Percentiles rank a stretch among this genome's conserved stretches.
Evolutionary conservation across 2,113 vertebrate genomes (phyloP).

Genomic region (Amia ocellicauda): DNA sequence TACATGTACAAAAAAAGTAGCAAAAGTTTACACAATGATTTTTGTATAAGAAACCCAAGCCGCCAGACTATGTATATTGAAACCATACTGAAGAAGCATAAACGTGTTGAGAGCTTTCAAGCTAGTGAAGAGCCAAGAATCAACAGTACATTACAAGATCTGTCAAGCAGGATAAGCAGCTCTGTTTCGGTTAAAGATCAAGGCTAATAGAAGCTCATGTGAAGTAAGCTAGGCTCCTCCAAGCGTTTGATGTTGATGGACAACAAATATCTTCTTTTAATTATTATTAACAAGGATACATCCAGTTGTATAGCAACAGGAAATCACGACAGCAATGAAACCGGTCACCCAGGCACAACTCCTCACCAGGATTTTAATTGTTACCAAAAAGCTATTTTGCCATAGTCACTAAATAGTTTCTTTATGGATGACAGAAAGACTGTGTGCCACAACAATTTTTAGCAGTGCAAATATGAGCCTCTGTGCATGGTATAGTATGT

Average conservation of each 20-base stretch:
- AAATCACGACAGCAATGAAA: slow-evolving; percentile 2
- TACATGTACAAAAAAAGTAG: slow-evolving; percentile 3
- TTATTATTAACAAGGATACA: slow-evolving; percentile 3
- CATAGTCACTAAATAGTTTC: slow-evolving; percentile 39
- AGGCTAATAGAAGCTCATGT: background rate
- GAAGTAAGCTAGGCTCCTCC: background rate
- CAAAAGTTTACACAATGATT: slow-evolving; percentile 3
- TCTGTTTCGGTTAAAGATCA: background rate
- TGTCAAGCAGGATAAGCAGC: slow-evolving; percentile 1
- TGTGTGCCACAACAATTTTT: slow-evolving; percentile 33
- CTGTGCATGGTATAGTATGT: slow-evolving; percentile 26
- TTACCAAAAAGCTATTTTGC: slow-evolving; percentile 16
- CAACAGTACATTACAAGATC: background rate
- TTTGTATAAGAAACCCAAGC: slow-evolving; percentile 4
- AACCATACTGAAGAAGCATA: background rate
- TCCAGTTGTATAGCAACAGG: slow-evolving; percentile 4
- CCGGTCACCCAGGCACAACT: background rate
- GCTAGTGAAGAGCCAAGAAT: background rate
- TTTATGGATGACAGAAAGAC: slow-evolving; percentile 41
- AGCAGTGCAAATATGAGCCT: slow-evolving; percentile 44
- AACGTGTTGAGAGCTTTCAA: background rate
- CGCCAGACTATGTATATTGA: background rate
- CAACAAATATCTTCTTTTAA: background rate
- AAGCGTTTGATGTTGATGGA: slow-evolving; percentile 1
- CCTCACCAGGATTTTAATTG: background rate